Evolutionary conservation across 2,888 invertebrate genomes (phyloP), one percentile per base, ranked within the genome.

Genomic region (Blastobasis adustella): DNA sequence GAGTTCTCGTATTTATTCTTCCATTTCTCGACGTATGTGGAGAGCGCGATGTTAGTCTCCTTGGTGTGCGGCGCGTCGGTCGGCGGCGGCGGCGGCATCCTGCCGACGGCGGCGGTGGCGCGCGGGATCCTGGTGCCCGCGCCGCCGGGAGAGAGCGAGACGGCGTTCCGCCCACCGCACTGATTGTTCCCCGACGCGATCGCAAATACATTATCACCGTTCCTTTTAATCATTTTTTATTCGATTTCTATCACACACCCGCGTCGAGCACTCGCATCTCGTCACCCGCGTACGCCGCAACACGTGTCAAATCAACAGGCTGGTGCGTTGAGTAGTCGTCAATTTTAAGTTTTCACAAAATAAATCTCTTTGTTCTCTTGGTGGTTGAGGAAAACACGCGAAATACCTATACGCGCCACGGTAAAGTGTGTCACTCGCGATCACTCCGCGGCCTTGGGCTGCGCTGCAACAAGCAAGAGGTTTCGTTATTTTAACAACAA

Each of bases 1-100:
- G 91, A 89, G 46, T 94, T 94, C 66, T 94, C 93, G 73, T 90
- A 93, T 82, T 91, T 92, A 58, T 79, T 85, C 82, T 91, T 93
- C 93, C 93, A 94, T 71, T 90, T 89, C 70, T 90, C 89, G 49
- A 87, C 87, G 72, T 86, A 87, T 56, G 82, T 85, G 47, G 88
- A 85, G 66, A 87, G 78, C 63, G 87, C 86, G 54, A 87, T 83
- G 73, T 83, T 87, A 51, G 84, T 73, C 69, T 86, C 86, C 67
- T 82, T 83, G 69, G 79, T 81, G 80, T 73, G 82, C 76, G 69
- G 89, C 76, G 86, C 78, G 72, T 85, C 84, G 74, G 86, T 76
- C 78, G 85, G 85, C 81, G 86, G 81, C 87, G 86, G 77, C 78
- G 85, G 85, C 81, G 86, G 81, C 87, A 86, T 88, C 75, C 81